phyloP scores from a whole-genome alignment of 2,797 vertebrate genomes.

The Amblyraja radiata region DNA sequence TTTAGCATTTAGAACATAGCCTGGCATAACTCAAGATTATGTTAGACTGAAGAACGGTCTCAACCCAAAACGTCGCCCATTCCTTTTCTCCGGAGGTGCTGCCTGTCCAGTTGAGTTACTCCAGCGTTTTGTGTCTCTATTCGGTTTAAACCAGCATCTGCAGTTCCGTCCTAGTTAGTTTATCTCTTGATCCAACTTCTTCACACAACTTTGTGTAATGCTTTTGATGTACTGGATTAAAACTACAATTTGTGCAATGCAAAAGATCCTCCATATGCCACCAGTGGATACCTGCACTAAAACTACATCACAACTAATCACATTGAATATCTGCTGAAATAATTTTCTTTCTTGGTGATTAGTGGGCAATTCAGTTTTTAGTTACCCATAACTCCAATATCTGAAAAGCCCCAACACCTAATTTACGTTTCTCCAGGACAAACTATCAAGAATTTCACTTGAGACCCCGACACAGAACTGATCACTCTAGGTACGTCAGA shows the following conservation, averaged over 20 bases:
- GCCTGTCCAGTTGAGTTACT: too few species aligned
- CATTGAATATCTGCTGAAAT: background rate
- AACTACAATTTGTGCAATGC: background rate
- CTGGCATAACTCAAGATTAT: background rate
- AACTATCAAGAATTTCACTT: background rate
- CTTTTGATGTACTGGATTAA: background rate
- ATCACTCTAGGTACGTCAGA: too few species aligned
- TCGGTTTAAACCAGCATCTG: too few species aligned
- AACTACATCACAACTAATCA: background rate
- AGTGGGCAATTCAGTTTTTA: background rate
- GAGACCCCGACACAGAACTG: background rate
- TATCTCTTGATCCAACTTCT: conserved; percentile 1
- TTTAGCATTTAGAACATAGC: background rate
- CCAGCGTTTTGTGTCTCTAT: too few species aligned
- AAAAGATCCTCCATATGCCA: conserved; percentile 1
- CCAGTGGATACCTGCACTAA: background rate
- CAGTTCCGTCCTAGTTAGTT: background rate
- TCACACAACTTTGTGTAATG: background rate
- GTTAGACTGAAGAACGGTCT: background rate
- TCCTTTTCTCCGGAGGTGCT: too few species aligned
- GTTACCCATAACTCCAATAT: background rate
- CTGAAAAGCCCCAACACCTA: background rate
- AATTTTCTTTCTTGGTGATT: background rate
- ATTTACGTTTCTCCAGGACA: background rate
- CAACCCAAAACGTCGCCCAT: too few species aligned